Evolutionary conservation across 2,797 vertebrate genomes (phyloP).

Genomic region (Gadopsis marmoratus): DNA sequence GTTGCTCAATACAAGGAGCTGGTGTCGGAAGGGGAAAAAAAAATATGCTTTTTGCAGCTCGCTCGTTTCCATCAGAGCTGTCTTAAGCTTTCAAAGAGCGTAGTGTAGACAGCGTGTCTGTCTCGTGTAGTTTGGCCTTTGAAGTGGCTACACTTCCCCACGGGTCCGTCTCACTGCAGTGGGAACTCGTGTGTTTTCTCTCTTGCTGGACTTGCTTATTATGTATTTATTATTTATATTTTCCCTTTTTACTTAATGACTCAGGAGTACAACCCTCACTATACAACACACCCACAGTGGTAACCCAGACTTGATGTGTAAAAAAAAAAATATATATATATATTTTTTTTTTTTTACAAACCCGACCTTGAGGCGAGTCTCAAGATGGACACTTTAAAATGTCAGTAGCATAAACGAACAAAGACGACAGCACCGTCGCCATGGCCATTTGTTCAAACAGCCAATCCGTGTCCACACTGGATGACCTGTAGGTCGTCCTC

Average conservation of each 20-base stretch:
- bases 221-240: conserved; percentile 22
- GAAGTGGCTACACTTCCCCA: conserved; percentile 62
- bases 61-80: conserved; percentile 66
- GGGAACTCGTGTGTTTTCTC: conserved; percentile 43
- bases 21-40: conserved; percentile 43
- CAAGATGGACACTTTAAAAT: conserved; percentile 47
- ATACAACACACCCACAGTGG: conserved; percentile 1
- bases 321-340: neutral
- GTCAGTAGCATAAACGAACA: conserved; percentile 63
- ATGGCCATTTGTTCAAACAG: conserved; percentile 62
- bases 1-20: conserved; percentile 63
- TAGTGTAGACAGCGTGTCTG: conserved; percentile 63
- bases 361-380: conserved; percentile 46
- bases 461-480: conserved; percentile 36
- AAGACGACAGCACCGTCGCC: conserved; percentile 42
- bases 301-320: conserved; percentile 45
- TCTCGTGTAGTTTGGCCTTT: conserved; percentile 71
- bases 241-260: conserved; percentile 63
- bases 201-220: conserved; percentile 38
- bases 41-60: conserved; percentile 57
- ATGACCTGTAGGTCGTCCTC: conserved; percentile 65
- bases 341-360: too few species aligned
- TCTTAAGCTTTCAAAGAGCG: conserved; percentile 62
- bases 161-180: conserved; percentile 38
- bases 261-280: conserved; percentile 45